These are phyloP conservation scores for Octopus bimaculoides DNA, from an alignment of 1,140 invertebrate genomes.

Conservation along the genomic window DNA sequence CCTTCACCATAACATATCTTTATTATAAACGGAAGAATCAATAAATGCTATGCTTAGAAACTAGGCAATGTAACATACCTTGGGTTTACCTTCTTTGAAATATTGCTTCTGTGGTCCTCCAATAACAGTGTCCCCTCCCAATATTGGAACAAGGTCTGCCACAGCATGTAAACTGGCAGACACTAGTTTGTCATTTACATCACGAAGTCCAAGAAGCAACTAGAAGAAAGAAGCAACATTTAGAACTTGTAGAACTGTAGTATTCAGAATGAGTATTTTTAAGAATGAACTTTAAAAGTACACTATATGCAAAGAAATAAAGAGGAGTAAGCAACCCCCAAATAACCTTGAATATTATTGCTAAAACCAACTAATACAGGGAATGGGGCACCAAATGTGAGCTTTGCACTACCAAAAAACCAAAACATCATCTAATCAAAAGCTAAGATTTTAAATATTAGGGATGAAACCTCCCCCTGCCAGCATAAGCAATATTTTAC, in stretches of 20 bases:
- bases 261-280: neutral
- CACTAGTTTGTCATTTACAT: constrained; percentile 67
- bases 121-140: constrained; percentile 76
- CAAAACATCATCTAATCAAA: too few relatives aligned
- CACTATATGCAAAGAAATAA: neutral
- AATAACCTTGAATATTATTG: too few relatives aligned
- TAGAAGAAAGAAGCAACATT: constrained; percentile 18
- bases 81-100: constrained; percentile 78
- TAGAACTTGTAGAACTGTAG: neutral
- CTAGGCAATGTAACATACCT: constrained; percentile 24
- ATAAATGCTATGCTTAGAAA: too few relatives aligned
- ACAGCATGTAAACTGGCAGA: constrained; percentile 73
- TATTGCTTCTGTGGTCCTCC: constrained; percentile 75
- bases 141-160: constrained; percentile 76
- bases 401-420: too few relatives aligned
- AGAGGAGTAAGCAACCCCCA: too few relatives aligned
- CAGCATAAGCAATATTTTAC: too few relatives aligned
- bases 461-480: too few relatives aligned
- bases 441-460: too few relatives aligned
- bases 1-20: too few relatives aligned
- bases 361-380: too few relatives aligned
- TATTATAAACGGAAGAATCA: too few relatives aligned
- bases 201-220: constrained; percentile 39
- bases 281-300: neutral
- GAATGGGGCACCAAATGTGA: too few relatives aligned